Percentiles rank a stretch among this genome's conserved stretches.
These are phyloP conservation scores for Rhea americana DNA, from an alignment of 2,113 vertebrate genomes.

Conservation along the genomic window DNA sequence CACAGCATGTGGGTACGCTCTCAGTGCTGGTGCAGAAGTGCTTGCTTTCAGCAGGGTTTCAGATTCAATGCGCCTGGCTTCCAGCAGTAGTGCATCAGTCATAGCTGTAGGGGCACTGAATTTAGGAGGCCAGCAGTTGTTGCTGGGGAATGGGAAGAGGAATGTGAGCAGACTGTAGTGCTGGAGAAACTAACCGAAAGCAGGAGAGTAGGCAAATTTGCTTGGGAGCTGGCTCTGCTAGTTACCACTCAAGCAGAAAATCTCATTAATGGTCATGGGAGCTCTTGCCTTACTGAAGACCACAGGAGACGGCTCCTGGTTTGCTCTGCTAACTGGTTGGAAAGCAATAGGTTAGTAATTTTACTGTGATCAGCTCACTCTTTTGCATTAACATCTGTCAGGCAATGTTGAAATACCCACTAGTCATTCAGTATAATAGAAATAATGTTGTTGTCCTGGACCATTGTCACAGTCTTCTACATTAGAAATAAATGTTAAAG, in stretches of 20 bases:
- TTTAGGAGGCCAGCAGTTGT: neutral
- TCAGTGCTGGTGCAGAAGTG: neutral
- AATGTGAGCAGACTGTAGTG: neutral
- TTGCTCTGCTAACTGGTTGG: neutral
- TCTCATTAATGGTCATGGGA: neutral
- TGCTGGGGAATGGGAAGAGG: neutral
- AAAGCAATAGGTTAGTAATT: neutral
- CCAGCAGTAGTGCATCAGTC: neutral
- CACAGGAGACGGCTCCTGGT: neutral
- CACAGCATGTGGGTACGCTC: neutral
- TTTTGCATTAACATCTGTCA: neutral
- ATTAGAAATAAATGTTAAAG: constrained; percentile 3
- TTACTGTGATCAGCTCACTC: neutral
- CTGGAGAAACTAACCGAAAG: neutral
- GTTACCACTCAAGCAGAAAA: neutral
- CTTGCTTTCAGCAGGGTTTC: neutral
- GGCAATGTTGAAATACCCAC: neutral
- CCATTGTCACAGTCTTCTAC: neutral
- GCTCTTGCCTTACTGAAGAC: neutral
- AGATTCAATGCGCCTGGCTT: fast-evolving
- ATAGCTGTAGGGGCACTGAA: neutral
- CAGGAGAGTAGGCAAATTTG: neutral
- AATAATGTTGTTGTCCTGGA: neutral
- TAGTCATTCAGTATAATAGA: neutral
- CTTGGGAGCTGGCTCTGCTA: neutral